A percentile compares a stretch with the other conserved stretches of the same genome.
Evolutionary conservation across 2,797 vertebrate species (phyloP).

Genomic region (Champsocephalus esox): DNA sequence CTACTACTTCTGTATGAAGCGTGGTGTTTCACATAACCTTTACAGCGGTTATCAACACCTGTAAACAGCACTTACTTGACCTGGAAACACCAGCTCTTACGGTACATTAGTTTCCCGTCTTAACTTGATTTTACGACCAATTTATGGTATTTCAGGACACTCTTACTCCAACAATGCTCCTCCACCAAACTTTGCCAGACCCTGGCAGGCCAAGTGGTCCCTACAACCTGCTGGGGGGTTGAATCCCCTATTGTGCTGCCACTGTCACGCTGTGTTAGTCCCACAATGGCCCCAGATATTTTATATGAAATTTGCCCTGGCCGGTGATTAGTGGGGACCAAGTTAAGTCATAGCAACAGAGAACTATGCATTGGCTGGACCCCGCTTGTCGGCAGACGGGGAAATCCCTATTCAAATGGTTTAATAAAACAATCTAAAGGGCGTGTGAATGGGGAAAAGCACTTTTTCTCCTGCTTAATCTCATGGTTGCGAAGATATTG

Average conservation of each 20-base stretch:
- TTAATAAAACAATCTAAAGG: conserved; percentile 99
- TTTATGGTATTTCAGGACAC: conserved; percentile 70
- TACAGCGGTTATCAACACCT: conserved; percentile 17
- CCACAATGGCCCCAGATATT: conserved; percentile 96
- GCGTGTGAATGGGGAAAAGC: conserved; percentile 99
- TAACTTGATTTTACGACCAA: conserved; percentile 66
- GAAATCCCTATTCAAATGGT: conserved; percentile 98
- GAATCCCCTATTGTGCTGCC: conserved; percentile 96
- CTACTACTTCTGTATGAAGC: not conserved
- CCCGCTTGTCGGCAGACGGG: conserved; percentile 92
- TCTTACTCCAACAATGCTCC: conserved; percentile 81
- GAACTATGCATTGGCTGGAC: conserved; percentile 96
- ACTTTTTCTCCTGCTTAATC: conserved; percentile 98
- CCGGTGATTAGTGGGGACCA: conserved; percentile 98
- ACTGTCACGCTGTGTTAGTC: conserved; percentile 95
- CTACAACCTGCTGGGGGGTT: conserved; percentile 96
- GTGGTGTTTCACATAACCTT: not conserved
- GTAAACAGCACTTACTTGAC: conserved; percentile 35
- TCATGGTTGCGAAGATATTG: conserved; percentile 97
- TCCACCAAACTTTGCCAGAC: conserved; percentile 80
- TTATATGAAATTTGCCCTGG: conserved; percentile 99
- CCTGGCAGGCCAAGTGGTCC: conserved; percentile 91
- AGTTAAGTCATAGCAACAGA: conserved; percentile 99
- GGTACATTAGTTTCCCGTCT: conserved; percentile 38
- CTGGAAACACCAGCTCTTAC: conserved; percentile 43